Evolutionary conservation across 2,888 invertebrate genomes (phyloP), one percentile per base, ranked within the genome.

Genomic region (Xanthorhoe spadicearia): DNA sequence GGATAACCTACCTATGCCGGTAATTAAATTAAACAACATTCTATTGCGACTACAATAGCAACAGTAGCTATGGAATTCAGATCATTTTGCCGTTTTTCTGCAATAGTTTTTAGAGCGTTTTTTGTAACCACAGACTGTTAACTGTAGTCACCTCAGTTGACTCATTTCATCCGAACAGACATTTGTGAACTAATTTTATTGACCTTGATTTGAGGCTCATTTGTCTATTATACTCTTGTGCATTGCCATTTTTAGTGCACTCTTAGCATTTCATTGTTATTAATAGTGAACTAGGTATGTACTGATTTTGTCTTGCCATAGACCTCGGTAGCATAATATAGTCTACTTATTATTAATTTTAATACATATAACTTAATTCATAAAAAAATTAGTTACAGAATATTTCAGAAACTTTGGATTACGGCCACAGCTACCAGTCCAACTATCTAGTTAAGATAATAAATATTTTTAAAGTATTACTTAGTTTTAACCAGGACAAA

Each of bases 171-270:
- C 64, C 62, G 62, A 74, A 65, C 70, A 71, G 68, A 72, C 73
- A 70, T 73, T 73, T 74, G 64, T 74, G 71, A 66, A 71, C 77
- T 80, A 84, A 87, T 85, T 83, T 79, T 78, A 79, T 83, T 82
- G 83, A 80, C 88, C 85, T 86, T 85, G 38, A 49, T 61, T 51
- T 53, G n/a, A 48, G 23, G 2, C 15, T 51, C 28, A 28, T 49
- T 62, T 63, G 51, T 53, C 46, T 10, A 19, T 28, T 38, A 32
- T 32, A 7, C 32, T 32, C 50, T 15, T 46, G 28, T 52, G 9
- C 23, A 60, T 53, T 38, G 38, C 38, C 9, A 38, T 10, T 6
- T 32, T 32, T 10, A 3, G 3, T 43, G 3, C 10, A 43, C 38
- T 43, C 38, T 10, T 43, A 10, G 38, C 3, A 52, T 48, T 17